Conservation (phyloP, 2,113 vertebrate genomes). For the Clarias batrachus region DNA sequence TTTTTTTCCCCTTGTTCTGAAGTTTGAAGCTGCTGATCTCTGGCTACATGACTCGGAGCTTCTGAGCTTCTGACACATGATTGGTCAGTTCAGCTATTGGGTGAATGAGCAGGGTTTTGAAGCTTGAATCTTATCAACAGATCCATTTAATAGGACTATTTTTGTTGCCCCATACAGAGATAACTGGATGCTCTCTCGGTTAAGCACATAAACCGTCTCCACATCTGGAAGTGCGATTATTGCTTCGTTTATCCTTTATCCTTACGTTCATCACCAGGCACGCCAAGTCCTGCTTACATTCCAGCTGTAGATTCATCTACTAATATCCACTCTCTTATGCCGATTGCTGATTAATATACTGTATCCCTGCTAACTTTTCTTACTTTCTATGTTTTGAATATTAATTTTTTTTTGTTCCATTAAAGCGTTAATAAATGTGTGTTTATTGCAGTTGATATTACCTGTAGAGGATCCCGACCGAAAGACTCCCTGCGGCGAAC, state of each 20-base stretch:
- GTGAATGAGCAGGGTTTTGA: not conserved
- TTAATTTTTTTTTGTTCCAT: not conserved
- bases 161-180: not conserved
- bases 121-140: not conserved
- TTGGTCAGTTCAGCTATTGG: not conserved
- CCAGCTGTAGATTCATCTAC: not conserved
- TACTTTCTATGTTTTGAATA: not conserved
- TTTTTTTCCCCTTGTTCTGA: not conserved
- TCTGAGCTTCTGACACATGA: not conserved
- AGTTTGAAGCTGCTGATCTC: not conserved
- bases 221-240: not conserved
- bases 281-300: not conserved
- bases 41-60: not conserved
- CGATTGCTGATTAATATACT: not conserved
- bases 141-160: not conserved
- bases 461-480: slow-evolving; percentile 47
- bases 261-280: not conserved
- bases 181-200: not conserved
- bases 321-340: not conserved
- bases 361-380: not conserved
- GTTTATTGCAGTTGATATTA: not conserved
- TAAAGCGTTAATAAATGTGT: not conserved
- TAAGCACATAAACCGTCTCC: not conserved
- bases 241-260: not conserved
- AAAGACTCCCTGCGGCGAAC: slow-evolving; percentile 35